These are phyloP conservation scores for Poicephalus meyeri DNA, from an alignment of 2,113 vertebrate genomes.

Conservation along the genomic window DNA sequence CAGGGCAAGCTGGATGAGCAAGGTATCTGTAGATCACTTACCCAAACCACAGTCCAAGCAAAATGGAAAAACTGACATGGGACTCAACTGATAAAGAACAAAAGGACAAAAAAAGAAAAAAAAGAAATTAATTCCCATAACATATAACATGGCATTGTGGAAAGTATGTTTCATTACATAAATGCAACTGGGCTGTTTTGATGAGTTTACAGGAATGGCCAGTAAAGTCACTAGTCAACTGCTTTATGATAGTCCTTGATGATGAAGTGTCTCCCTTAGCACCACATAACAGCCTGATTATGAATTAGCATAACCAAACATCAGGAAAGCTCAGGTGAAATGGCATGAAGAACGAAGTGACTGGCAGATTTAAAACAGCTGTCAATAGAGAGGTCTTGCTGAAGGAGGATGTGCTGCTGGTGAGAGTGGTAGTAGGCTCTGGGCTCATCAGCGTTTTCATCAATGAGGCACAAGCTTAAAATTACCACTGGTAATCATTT, in stretches of 20 bases:
- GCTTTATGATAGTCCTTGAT: background rate
- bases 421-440: background rate
- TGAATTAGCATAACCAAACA: constrained; percentile 26
- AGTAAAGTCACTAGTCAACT: background rate
- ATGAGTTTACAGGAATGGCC: background rate
- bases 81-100: constrained; percentile 1
- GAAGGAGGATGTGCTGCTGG: background rate
- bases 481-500: background rate
- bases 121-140: background rate
- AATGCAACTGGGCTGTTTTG: background rate
- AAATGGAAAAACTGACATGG: constrained; percentile 51
- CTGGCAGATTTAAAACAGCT: constrained; percentile 41
- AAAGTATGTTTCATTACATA: constrained; percentile 33
- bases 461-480: background rate
- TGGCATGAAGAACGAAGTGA: background rate
- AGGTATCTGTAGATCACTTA: constrained; percentile 23
- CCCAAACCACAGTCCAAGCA: background rate
- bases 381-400: background rate
- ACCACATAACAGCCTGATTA: background rate
- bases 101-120: background rate
- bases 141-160: background rate
- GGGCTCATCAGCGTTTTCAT: background rate
- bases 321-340: constrained; percentile 4
- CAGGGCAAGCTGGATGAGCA: constrained; percentile 48
- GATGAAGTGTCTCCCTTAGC: background rate